Conservation (phyloP, 2,888 invertebrate genomes). For the Rotaria macrura region DNA sequence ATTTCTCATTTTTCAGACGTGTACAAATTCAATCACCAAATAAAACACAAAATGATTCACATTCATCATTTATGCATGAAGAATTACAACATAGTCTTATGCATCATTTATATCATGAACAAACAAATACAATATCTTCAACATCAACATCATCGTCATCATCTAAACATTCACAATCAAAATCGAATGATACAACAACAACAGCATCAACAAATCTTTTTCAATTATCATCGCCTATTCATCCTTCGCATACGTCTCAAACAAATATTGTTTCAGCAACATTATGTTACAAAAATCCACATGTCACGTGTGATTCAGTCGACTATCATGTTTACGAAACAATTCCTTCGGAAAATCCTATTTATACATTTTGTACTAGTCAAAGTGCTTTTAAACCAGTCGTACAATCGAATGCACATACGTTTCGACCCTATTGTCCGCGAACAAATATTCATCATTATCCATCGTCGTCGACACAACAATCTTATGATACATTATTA, state of each 20-base stretch:
- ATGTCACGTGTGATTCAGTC: not conserved
- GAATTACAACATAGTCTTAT: slow-evolving; percentile 15
- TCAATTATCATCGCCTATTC: not conserved
- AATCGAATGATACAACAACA: not conserved
- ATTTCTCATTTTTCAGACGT: not conserved
- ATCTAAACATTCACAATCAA: not conserved
- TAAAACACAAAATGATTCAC: not conserved
- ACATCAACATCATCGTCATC: not conserved
- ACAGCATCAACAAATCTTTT: not conserved
- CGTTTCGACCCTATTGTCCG: not conserved
- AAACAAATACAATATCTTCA: slow-evolving; percentile 13
- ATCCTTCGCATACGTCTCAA: not conserved
- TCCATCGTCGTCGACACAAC: not conserved
- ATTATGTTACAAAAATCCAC: not conserved
- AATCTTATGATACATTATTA: not conserved
- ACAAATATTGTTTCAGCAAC: not conserved
- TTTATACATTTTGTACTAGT: not conserved
- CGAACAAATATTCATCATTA: not conserved
- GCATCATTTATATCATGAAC: slow-evolving; percentile 17
- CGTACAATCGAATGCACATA: not conserved
- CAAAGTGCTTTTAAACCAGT: not conserved
- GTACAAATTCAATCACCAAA: not conserved
- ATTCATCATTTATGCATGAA: slow-evolving; percentile 10
- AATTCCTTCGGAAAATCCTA: not conserved
- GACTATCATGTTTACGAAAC: slow-evolving; percentile 18